Percentiles rank a stretch among this genome's conserved stretches.
Evolutionary conservation across 2,113 vertebrate species (phyloP).

Genomic region (Microtus richardsoni): DNA sequence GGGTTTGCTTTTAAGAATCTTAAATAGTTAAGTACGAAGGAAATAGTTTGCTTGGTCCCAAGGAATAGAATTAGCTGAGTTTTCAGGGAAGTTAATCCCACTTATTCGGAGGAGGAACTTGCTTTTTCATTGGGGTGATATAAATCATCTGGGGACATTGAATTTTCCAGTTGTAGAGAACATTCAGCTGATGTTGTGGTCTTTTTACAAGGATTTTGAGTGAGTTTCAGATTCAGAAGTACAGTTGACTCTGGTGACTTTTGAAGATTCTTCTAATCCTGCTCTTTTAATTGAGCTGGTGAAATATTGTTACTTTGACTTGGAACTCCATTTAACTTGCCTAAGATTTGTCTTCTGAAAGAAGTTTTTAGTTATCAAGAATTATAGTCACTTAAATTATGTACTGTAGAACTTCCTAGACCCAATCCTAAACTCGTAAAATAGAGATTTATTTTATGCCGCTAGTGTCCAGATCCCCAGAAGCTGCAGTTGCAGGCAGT

Average conservation of each 20-base stretch:
- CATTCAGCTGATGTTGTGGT: background rate
- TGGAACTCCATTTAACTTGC: slow-evolving; percentile 17
- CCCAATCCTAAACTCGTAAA: background rate
- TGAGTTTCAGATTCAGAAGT: slow-evolving; percentile 9
- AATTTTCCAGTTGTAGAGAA: background rate
- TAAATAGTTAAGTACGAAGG: background rate
- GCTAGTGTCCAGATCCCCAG: background rate
- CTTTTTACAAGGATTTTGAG: background rate
- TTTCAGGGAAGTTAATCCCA: background rate
- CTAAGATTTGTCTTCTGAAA: slow-evolving; percentile 26
- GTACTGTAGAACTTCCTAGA: slow-evolving; percentile 5
- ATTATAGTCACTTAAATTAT: slow-evolving; percentile 30
- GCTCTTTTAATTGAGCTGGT: background rate
- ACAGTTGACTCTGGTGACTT: background rate
- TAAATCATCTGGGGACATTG: background rate
- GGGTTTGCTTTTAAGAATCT: slow-evolving; percentile 14
- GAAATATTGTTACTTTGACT: background rate
- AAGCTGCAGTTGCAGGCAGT: background rate
- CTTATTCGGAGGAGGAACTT: background rate
- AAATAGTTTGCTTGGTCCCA: slow-evolving; percentile 18
- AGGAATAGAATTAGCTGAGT: background rate
- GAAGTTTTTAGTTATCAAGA: background rate
- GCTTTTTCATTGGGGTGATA: background rate
- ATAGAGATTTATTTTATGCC: no score
- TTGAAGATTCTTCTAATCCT: background rate